These are phyloP conservation scores for Monodelphis domestica DNA, from an alignment of 2,797 vertebrate genomes.

Conservation along the genomic window DNA sequence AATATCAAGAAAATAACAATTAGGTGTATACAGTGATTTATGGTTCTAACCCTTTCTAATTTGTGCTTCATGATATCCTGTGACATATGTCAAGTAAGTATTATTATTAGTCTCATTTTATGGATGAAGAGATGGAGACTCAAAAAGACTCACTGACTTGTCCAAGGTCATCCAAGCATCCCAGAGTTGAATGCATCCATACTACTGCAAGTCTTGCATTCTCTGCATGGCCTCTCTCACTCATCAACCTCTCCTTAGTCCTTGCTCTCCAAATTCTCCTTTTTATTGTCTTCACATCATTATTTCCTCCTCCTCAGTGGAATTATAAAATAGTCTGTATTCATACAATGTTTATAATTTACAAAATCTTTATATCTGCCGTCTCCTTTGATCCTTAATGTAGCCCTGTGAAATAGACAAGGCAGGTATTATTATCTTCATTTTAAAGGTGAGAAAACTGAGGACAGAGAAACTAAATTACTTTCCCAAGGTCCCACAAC, in stretches of 20 bases:
- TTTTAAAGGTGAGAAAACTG: background rate
- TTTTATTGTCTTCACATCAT: background rate
- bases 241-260: background rate
- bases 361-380: background rate
- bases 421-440: background rate
- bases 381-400: background rate
- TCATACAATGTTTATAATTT: background rate
- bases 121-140: background rate
- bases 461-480: background rate
- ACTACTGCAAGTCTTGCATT: background rate
- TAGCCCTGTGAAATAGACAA: background rate
- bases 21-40: background rate
- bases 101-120: background rate
- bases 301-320: background rate
- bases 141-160: background rate
- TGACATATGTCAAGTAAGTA: background rate
- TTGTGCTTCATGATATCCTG: background rate
- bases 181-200: background rate
- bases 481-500: background rate
- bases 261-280: background rate
- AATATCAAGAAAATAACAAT: background rate
- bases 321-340: background rate
- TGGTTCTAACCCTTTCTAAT: background rate
- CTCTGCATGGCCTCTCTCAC: background rate
- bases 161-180: background rate